phyloP scores from a whole-genome alignment of 2,888 invertebrate species.

The Drosophila flavopinicola region DNA sequence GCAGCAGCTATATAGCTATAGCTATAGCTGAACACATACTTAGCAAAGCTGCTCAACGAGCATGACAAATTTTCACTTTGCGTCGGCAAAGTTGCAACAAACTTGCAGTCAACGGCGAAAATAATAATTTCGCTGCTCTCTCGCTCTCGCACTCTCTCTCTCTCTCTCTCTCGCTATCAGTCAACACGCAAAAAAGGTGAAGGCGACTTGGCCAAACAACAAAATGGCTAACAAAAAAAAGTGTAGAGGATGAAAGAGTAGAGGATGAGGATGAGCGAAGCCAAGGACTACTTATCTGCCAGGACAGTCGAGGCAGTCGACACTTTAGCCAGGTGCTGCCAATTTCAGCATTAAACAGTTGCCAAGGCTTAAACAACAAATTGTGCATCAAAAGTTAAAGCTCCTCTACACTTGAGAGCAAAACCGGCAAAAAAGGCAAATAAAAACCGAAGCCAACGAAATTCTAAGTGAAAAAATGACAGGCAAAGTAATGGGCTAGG shows the following conservation, averaged over 20 bases:
- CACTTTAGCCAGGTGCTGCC: conserved; percentile 72
- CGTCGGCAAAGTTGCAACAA: conserved; percentile 73
- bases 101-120: conserved; percentile 72
- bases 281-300: conserved; percentile 66
- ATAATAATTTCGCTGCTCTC: conserved; percentile 56
- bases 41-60: conserved; percentile 67
- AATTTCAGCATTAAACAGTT: conserved; percentile 73
- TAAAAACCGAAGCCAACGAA: conserved; percentile 45
- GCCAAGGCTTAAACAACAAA: conserved; percentile 61
- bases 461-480: conserved; percentile 63
- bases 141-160: no score
- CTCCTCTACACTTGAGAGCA: conserved; percentile 57
- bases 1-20: conserved; percentile 12
- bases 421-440: conserved; percentile 44
- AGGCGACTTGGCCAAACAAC: conserved; percentile 30
- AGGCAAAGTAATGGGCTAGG: conserved; percentile 58
- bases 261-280: conserved; percentile 17
- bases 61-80: conserved; percentile 79
- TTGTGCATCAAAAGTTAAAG: conserved; percentile 77
- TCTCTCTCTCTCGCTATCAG: conserved; percentile 30
- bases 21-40: conserved; percentile 39
- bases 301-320: conserved; percentile 55
- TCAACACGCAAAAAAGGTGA: conserved; percentile 43
- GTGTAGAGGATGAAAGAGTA: conserved; percentile 3
- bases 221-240: conserved; percentile 24